These are phyloP conservation scores for Lycaon pictus DNA, from an alignment of 2,113 vertebrate species.

Conservation along the genomic window DNA sequence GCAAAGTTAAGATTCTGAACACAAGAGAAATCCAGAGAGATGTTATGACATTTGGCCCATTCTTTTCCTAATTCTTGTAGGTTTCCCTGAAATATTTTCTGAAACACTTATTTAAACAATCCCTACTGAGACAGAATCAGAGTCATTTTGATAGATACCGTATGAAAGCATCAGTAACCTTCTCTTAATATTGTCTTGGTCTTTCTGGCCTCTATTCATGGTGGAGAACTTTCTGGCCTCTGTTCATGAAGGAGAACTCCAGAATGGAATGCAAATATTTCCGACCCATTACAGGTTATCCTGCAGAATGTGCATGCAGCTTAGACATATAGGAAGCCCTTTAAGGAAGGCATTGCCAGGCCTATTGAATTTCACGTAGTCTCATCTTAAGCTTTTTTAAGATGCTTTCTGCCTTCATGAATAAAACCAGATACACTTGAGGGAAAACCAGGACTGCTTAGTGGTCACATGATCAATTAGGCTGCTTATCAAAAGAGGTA, in stretches of 20 bases:
- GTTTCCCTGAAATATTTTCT: constrained; percentile 4
- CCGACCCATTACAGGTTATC: background rate
- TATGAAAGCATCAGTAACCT: background rate
- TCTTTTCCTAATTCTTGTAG: background rate
- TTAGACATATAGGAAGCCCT: background rate
- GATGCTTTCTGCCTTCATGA: constrained; percentile 55
- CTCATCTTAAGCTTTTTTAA: background rate
- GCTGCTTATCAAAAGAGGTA: constrained; percentile 52
- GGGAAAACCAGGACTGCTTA: background rate
- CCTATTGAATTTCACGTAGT: constrained; percentile 17
- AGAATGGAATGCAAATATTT: background rate
- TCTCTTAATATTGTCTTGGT: background rate
- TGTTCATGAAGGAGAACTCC: too few species aligned
- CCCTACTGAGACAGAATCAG: background rate
- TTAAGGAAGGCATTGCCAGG: background rate
- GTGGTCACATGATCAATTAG: constrained; percentile 26
- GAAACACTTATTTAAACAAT: background rate
- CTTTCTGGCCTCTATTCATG: background rate
- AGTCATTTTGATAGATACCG: background rate
- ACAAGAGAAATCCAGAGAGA: background rate
- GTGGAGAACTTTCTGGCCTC: too few species aligned
- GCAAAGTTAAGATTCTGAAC: background rate
- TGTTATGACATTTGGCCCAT: background rate
- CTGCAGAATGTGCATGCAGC: background rate
- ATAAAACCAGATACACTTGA: constrained; percentile 42